Evolutionary conservation across 2,113 vertebrate species (phyloP), one percentile per base, ranked within the genome.

Genomic region (Piliocolobus tephrosceles): DNA sequence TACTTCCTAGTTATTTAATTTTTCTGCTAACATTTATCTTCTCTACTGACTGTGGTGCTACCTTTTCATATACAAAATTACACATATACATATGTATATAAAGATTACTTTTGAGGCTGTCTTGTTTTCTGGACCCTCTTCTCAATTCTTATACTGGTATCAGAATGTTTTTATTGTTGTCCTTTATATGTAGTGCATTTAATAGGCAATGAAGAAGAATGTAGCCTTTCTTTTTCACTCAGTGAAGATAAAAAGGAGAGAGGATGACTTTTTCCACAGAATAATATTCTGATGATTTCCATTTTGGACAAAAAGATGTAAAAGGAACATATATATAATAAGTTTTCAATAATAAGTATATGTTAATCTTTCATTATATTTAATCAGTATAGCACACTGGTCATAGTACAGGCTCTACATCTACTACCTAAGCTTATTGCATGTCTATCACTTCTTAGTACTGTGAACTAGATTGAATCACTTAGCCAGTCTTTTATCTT

Each of bases 31-130:
- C 30, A 52, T 55, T 90, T 86, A 27, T n/a, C 70, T 94, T 96
- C 8, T 91, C 32, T 5, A 45, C 8, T 91, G 95, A 76, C 57
- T 75, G 22, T 82, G 17, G 27, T 78, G 11, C n/a, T 95, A 23
- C 43, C 32, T 96, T 91, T 91, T 94, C 50, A 68, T 82, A 50
- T 61, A n/a, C 50, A 75, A 96, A 79, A 96, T 94, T 27, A 79
- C 35, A 90, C 12, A 55, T 10, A 38, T 5, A 58, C 6, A 76
- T 35, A 13, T 75, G 4, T 70, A 61, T 12, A 40, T 18, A 35
- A 45, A 90, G 61, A 64, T 72, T 30, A 81, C n/a, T 94, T 80
- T 90, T 45, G 27, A n/a, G 32, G 22, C 52, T 93, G 11, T 43
- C 40, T 5, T 73, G 5, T 87, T 87, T 81, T 32, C 9, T 82